A percentile compares a stretch with the other conserved stretches of the same genome.
Conservation (phyloP, 2,797 vertebrate genomes). For the Dendrocincla tyrannina region DNA sequence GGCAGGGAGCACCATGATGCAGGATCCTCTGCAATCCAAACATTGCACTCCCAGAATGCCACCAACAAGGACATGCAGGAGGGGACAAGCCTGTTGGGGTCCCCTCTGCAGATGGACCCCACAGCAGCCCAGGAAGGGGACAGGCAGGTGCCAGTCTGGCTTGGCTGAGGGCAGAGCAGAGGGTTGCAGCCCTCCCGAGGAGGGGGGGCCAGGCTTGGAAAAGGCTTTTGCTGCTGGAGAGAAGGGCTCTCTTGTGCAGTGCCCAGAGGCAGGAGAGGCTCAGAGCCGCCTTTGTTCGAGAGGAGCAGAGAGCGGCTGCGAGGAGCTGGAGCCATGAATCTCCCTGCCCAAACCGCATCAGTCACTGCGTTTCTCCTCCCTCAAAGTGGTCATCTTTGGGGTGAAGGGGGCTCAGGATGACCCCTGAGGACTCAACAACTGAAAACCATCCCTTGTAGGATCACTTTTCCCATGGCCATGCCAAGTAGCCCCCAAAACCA, state of each 20-base stretch:
- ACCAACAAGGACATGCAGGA: accelerated
- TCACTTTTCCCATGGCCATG: neutral
- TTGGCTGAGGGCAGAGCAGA: neutral
- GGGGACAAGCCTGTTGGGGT: neutral
- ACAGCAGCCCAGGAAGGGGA: neutral
- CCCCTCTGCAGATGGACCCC: neutral
- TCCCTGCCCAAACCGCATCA: neutral
- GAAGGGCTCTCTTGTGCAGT: conserved; percentile 34
- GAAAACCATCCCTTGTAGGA: accelerated
- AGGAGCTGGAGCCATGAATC: neutral
- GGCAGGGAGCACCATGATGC: neutral
- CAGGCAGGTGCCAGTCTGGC: neutral
- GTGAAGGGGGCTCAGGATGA: neutral
- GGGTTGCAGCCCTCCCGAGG: neutral
- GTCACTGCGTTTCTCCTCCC: neutral
- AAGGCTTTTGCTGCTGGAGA: conserved; percentile 12
- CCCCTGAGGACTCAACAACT: accelerated
- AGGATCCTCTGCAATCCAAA: neutral
- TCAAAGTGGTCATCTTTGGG: neutral
- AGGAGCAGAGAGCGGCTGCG: neutral
- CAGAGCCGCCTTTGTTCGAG: conserved; percentile 50
- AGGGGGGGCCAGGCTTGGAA: neutral
- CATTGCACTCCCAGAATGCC: neutral
- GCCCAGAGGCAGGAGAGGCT: conserved; percentile 26
- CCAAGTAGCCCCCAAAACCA: accelerated